Evolutionary conservation across 2,797 vertebrate species (phyloP).

Genomic region (Salmo trutta): DNA sequence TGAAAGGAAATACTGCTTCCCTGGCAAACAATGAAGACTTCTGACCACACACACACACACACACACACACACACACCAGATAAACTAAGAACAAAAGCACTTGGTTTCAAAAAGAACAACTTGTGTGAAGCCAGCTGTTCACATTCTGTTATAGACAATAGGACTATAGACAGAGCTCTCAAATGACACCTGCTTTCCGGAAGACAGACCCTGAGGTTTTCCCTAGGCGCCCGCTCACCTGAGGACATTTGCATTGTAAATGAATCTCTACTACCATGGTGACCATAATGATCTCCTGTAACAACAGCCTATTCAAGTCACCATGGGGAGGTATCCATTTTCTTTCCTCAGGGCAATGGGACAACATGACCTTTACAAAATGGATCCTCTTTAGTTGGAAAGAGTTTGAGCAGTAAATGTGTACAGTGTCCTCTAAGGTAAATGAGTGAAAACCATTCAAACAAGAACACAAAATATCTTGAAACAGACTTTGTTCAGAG

Average conservation of each 20-base stretch:
- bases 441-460: neutral
- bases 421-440: neutral
- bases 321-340: conserved; percentile 13
- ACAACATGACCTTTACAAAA: conserved; percentile 11
- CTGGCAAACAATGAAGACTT: neutral
- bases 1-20: neutral
- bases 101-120: neutral
- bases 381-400: neutral
- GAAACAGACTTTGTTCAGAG: neutral
- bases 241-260: conserved; percentile 46
- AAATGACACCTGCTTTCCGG: neutral
- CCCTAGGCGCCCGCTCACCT: neutral
- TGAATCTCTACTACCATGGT: conserved; percentile 17
- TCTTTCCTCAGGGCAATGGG: neutral
- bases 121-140: neutral
- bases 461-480: neutral
- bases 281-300: conserved; percentile 25
- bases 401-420: neutral
- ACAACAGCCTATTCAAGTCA: conserved; percentile 40
- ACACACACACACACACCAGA: neutral
- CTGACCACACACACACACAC: neutral
- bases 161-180: neutral
- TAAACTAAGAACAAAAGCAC: neutral
- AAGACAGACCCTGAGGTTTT: neutral
- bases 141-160: neutral